Conservation (phyloP, 1,140 invertebrate species). For the Brachystomella parvula region DNA sequence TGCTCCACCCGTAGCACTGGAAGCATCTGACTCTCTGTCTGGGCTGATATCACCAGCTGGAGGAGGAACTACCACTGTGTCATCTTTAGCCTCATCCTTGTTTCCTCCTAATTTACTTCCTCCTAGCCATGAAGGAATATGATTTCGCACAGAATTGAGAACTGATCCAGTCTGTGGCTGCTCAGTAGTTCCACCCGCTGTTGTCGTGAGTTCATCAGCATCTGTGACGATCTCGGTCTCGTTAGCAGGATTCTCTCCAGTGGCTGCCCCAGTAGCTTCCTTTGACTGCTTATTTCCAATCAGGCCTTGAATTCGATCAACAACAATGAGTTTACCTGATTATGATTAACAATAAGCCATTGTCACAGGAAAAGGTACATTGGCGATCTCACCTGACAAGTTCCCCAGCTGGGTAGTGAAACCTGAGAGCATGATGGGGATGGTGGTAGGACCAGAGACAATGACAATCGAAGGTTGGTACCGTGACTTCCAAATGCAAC, state of each 20-base stretch:
- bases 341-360: no score
- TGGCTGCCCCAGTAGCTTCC: background rate
- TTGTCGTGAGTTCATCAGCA: background rate
- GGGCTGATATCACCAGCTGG: conserved; percentile 24
- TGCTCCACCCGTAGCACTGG: conserved; percentile 73
- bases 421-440: background rate
- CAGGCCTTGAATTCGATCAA: no score
- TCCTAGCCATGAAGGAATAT: conserved; percentile 35
- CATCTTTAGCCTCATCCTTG: background rate
- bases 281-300: background rate
- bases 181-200: background rate
- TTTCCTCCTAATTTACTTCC: conserved; percentile 27
- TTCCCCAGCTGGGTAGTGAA: background rate
- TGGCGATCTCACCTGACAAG: no score
- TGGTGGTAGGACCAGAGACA: no score
- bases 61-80: background rate
- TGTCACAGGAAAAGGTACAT: no score
- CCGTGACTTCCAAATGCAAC: no score
- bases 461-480: no score
- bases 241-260: background rate
- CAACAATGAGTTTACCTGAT: no score
- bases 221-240: background rate
- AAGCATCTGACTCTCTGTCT: conserved; percentile 41
- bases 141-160: conserved; percentile 27
- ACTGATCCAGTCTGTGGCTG: conserved; percentile 12